Conservation (phyloP, 1,140 invertebrate genomes). For the Heterodera schachtii region DNA sequence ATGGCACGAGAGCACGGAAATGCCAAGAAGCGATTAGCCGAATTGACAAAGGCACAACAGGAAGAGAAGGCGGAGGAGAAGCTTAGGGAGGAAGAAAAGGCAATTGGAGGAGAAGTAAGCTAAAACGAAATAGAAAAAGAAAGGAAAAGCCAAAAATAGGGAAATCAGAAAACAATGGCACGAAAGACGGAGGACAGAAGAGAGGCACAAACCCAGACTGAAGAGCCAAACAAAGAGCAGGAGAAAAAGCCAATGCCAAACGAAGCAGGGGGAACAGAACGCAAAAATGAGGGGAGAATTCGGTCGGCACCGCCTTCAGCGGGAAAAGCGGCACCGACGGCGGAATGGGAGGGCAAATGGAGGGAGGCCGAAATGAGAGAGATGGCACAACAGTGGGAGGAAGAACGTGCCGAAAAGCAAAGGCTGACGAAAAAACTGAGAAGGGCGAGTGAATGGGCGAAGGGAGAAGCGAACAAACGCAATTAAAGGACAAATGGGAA, state of each 20-base stretch:
- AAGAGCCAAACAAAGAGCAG: neutral
- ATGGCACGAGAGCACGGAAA: slow-evolving; percentile 23
- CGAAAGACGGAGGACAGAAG: neutral
- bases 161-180: neutral
- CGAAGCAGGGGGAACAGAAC: neutral
- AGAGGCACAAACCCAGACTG: neutral
- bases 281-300: neutral
- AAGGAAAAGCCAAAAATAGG: neutral
- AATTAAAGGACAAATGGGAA: neutral
- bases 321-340: neutral
- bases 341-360: neutral
- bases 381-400: neutral
- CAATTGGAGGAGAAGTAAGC: neutral
- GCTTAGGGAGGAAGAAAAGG: neutral
- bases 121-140: neutral
- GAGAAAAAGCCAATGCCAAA: neutral
- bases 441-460: slow-evolving; percentile 22
- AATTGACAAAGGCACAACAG: neutral
- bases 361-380: neutral
- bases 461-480: no score
- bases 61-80: neutral
- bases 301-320: slow-evolving; percentile 4
- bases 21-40: neutral
- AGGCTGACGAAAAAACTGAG: slow-evolving; percentile 24
- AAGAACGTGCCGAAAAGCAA: slow-evolving; percentile 13